Percentiles rank a stretch among this genome's conserved stretches.
Evolutionary conservation across 2,797 vertebrate genomes (phyloP).

Genomic region (Gorsachius magnificus): DNA sequence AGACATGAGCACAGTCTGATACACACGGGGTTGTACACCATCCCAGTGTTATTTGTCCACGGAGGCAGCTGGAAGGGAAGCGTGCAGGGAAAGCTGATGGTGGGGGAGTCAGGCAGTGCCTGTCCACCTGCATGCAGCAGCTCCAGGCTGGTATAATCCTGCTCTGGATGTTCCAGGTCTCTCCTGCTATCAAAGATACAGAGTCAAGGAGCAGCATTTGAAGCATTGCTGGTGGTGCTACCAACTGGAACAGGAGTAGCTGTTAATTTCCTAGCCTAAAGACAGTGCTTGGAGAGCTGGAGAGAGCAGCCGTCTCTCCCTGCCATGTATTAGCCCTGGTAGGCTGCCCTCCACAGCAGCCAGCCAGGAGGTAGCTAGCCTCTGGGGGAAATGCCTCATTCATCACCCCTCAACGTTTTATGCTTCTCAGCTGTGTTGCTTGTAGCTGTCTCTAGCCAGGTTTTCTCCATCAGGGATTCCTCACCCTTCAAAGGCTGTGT

Average conservation of each 20-base stretch:
- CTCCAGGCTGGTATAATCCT: not conserved
- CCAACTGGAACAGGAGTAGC: not conserved
- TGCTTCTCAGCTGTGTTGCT: not conserved
- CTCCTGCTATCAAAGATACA: not conserved
- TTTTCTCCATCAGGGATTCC: not conserved
- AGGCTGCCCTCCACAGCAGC: not conserved
- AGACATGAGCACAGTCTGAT: not conserved
- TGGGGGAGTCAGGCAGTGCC: too few species aligned
- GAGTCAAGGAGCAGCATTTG: not conserved
- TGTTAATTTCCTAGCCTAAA: not conserved
- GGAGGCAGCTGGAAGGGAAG: not conserved
- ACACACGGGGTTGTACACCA: fast-evolving
- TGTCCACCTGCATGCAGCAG: fast-evolving
- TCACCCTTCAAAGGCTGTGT: not conserved
- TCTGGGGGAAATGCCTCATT: not conserved
- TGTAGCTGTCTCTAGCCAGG: not conserved
- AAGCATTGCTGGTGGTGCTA: not conserved
- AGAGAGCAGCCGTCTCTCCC: not conserved
- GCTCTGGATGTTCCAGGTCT: not conserved
- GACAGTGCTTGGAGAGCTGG: not conserved
- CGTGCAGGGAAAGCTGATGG: fast-evolving
- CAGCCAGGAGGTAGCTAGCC: not conserved
- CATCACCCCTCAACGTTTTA: not conserved
- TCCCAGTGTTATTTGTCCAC: not conserved
- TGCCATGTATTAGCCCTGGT: not conserved